Evolutionary conservation across 1,140 invertebrate species (phyloP).

Genomic region (Geopemphigus sp.): DNA sequence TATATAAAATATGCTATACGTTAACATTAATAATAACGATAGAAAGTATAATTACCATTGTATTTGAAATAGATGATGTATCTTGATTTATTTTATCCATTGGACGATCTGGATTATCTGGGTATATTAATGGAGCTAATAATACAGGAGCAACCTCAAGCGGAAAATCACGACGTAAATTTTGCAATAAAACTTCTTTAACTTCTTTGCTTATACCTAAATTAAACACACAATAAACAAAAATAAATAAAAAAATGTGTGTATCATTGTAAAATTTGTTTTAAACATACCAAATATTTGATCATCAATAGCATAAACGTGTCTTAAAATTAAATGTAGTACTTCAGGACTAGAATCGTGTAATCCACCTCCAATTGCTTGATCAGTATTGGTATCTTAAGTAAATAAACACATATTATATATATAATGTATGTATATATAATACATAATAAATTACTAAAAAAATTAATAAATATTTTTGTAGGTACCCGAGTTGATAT

Average conservation of each 20-base stretch:
- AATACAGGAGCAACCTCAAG: constrained; percentile 82
- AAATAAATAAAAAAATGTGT: not conserved
- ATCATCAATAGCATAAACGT: constrained; percentile 53
- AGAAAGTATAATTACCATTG: constrained; percentile 59
- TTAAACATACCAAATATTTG: constrained; percentile 58
- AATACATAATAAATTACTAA: not conserved
- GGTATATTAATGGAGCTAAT: constrained; percentile 81
- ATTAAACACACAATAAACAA: constrained; percentile 52
- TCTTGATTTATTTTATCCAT: constrained; percentile 61
- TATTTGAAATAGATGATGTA: constrained; percentile 61
- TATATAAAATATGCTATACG: not conserved
- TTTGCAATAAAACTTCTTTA: constrained; percentile 76
- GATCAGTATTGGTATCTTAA: constrained; percentile 25
- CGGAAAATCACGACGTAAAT: constrained; percentile 81
- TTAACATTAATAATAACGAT: not conserved
- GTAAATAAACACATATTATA: too few relatives aligned
- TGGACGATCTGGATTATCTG: constrained; percentile 70
- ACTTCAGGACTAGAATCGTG: constrained; percentile 85
- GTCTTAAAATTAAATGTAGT: constrained; percentile 72
- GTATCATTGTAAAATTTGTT: not conserved
- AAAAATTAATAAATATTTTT: constrained; percentile 14
- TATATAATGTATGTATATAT: too few relatives aligned
- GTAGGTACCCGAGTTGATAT: constrained; percentile 69
- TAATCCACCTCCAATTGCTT: constrained; percentile 71
- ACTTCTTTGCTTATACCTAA: constrained; percentile 67